Base-by-base conservation (phyloP, 2,797 vertebrate genomes). In the Catamblyrhynchus diadema region DNA sequence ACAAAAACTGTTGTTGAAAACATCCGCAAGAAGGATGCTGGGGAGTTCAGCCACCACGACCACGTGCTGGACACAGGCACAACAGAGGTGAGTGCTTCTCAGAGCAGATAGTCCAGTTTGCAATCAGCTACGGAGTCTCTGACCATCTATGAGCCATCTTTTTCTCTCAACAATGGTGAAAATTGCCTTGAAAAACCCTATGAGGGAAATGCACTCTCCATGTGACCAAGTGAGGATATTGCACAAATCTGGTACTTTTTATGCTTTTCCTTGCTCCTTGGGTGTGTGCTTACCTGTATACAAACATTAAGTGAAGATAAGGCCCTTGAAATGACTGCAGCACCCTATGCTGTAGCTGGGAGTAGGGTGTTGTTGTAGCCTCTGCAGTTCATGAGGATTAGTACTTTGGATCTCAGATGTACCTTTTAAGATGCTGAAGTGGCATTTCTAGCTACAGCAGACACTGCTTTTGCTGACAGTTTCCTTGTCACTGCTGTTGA, bases 1-100 rank as follows among this genome's bases (percentile, higher is more conserved):
- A 99, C 99, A 39, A 99, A 99, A 97, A 98, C 98, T 17, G 99
- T 99, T 86, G 99, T 99, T 91, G 99, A 99, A 97, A 99, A 99
- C 23, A 99, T 99, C 82, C 98, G 99, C 71, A 99, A 98, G 93
- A 98, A 98, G 95, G 98, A 99, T 56, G 94, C 97, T 16, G 96
- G 97, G 1, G 98, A 99, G 89, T 99, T 99, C 72, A 98, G 97
- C 21, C 99, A 99, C 87, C 99, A 99, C 85, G 98, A 99, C 86
- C 88, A 97, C 47, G 97, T 94, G 65, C 95, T 99, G 41, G 98
- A 99, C 81, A 98, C 94, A 2, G 98, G 96, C 56, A 99, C 99
- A 9, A 98, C 98, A 3, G 98, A 98, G 98, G 99, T 99, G 97
- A 94, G 87, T 23, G 9, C 32, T 57, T 59, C 0, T 0, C 44